Evolutionary conservation across 2,113 vertebrate genomes (phyloP), one percentile per base, ranked within the genome.

Genomic region (Origma solitaria): DNA sequence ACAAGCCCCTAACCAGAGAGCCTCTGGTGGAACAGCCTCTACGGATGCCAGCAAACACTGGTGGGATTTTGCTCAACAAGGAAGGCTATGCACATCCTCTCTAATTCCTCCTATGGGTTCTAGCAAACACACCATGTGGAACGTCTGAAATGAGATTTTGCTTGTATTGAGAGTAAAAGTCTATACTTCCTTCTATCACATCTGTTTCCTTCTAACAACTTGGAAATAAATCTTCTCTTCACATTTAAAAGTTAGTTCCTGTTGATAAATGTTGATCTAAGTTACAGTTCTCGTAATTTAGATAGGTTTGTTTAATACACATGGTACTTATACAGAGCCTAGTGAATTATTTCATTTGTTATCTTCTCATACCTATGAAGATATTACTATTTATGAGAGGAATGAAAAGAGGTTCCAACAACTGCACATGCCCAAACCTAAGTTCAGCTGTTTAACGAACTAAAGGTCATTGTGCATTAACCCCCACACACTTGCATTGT

Each of bases 401-500:
- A 90, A 79, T 14, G 14, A 79, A 81, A 54, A 71, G 27, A 62
- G 13, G 19, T 47, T 93, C 79, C 61, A 75, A 75, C 12, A 77
- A 44, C 49, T n/a, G 45, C 61, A 60, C 17, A n/a, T n/a, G 25
- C 21, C 33, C 86, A 92, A 84, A 68, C 28, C 8, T 12, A 76
- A 62, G 35, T 44, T 82, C 35, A 65, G 16, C 42, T 83, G 21
- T n/a, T 77, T 40, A 79, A 84, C 20, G 70, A 83, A 27, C 27
- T 42, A 40, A 61, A 82, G 30, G 13, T 33, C 54, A 35, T 76
- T 42, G 9, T 89, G 42, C 56, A 62, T 23, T 62, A 37, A 82
- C 0, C 4, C 6, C 15, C 28, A 15, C 14, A 54, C 8, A 62
- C 11, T 51, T 80, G 14, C 8, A 49, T 38, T 0, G 0, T 81